Percentiles rank a stretch among this genome's conserved stretches.
Conservation (phyloP, 2,113 vertebrate genomes). For the Tichodroma muraria region DNA sequence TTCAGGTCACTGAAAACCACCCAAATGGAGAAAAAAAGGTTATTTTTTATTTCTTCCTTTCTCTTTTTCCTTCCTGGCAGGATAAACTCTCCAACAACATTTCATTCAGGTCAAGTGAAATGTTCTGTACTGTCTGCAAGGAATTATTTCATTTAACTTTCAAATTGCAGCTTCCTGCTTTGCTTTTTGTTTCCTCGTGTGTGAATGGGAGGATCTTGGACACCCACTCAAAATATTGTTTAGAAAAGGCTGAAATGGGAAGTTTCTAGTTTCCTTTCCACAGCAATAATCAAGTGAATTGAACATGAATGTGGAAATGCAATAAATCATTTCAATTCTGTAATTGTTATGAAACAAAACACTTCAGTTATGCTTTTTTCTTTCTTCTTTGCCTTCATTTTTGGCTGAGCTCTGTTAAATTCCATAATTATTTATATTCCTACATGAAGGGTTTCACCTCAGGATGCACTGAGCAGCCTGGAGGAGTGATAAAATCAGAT, state of each 20-base stretch:
- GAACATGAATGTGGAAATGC: not conserved
- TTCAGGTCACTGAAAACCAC: not conserved
- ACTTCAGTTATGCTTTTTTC: not conserved
- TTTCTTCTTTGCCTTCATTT: not conserved
- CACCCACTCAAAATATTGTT: not conserved
- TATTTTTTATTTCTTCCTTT: not conserved
- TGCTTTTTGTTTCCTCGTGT: not conserved
- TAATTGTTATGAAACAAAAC: not conserved
- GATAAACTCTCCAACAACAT: not conserved
- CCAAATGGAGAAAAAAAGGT: not conserved
- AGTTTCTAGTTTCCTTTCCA: not conserved
- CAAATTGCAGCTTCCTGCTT: not conserved
- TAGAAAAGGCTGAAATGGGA: not conserved
- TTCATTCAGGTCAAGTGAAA: not conserved
- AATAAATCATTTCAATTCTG: not conserved
- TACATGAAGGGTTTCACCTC: not conserved
- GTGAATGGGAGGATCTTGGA: not conserved
- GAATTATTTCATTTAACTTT: not conserved
- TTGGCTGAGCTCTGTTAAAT: not conserved
- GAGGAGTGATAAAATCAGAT: not conserved
- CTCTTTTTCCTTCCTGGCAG: not conserved
- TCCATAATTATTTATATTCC: not conserved
- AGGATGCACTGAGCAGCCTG: not conserved
- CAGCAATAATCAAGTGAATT: not conserved
- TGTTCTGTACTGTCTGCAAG: not conserved